These are phyloP conservation scores for Phortica okadai DNA, from an alignment of 2,888 invertebrate genomes.

Conservation along the genomic window DNA sequence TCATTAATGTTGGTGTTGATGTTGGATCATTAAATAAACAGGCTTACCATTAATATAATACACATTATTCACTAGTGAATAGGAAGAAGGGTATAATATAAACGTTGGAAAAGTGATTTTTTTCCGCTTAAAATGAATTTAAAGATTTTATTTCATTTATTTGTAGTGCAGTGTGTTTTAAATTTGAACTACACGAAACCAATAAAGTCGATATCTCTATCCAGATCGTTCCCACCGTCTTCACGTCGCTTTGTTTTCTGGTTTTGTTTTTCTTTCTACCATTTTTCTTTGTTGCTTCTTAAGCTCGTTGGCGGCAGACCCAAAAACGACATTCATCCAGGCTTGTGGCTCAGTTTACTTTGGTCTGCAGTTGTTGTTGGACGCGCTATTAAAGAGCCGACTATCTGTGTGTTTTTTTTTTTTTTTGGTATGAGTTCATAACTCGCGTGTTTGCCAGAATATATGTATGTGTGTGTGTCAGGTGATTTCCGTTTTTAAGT, in stretches of 20 bases:
- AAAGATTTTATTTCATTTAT: conserved; percentile 50
- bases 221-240: neutral
- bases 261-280: neutral
- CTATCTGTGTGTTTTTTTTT: neutral
- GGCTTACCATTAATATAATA: too few species aligned
- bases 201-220: conserved; percentile 43
- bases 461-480: too few species aligned
- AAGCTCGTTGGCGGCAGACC: conserved; percentile 53
- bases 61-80: too few species aligned
- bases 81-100: too few species aligned
- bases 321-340: neutral
- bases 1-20: too few species aligned
- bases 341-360: conserved; percentile 36
- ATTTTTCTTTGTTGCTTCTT: conserved; percentile 31
- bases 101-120: too few species aligned
- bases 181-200: conserved; percentile 32
- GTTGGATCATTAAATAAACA: too few species aligned
- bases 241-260: too few species aligned
- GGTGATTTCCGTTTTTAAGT: too few species aligned
- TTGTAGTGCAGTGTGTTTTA: too few species aligned
- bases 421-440: neutral
- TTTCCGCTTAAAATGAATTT: too few species aligned
- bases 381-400: conserved; percentile 12
- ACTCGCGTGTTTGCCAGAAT: neutral
- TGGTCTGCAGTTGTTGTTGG: conserved; percentile 35